Base-by-base conservation (phyloP, 2,113 vertebrate genomes). In the Oryzias woworae region DNA sequence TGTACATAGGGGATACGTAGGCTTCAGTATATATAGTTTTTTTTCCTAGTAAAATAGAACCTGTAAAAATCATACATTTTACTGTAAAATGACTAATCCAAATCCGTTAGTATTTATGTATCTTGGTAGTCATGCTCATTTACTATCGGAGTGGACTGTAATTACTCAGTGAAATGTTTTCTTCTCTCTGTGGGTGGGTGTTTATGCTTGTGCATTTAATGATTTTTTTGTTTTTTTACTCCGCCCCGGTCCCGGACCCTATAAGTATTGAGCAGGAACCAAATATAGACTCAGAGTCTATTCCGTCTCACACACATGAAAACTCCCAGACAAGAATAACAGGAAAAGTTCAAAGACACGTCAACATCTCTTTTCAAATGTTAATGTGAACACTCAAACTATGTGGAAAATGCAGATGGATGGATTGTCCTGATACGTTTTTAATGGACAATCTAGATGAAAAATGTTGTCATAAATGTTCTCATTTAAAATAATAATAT, bases 181-280 rank as follows among this genome's bases (percentile, higher is more conserved):
- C 20, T 18, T 48, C 47, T n/a, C 45, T n/a, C 17, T 8, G 28
- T 75, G 59, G 56, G 73, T 77, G 53, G 75, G 53, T 60, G 60
- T 57, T 58, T 80, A 60, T 71, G 58, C 64, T 18, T 65, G 55
- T 42, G 49, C 18, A 17, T 3, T 26, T 10, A 51, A 49, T 53
- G 42, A 66, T 63, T 61, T 36, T 59, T 58, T 20, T 20, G 20
- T 58, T 58, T 59, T 55, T 67, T 70, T 18, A 72, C 84, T 68
- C 80, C 80, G 48, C 82, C 81, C 84, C 0, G 1, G 55, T 56
- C 46, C 51, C 28, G 72, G 59, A 66, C 74, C 75, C 85, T 92
- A 91, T 91, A 91, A 92, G 87, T 91, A 90, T 61, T 69, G 66
- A 31, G 76, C 71, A 63, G 49, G 71, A 44, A 58, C 87, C 85